A percentile compares a stretch with the other conserved stretches of the same genome.
phyloP scores from a whole-genome alignment of 1,140 invertebrate species.

The Heliothis subflexa region DNA sequence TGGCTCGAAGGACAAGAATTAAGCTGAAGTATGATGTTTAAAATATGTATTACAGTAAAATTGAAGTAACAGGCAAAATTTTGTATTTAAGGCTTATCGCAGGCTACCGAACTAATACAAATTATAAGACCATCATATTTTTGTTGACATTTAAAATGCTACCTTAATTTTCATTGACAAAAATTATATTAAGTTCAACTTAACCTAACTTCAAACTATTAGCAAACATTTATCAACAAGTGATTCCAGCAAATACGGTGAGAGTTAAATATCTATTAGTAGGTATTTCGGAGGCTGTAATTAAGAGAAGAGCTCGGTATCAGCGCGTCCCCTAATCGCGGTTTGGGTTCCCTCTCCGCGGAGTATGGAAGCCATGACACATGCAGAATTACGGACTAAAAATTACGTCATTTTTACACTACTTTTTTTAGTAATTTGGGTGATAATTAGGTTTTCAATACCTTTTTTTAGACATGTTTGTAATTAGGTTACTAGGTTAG shows the following conservation, averaged over 20 bases:
- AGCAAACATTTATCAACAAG: background rate
- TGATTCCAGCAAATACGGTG: background rate
- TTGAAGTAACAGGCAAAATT: no score
- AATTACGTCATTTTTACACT: no score
- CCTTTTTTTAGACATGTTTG: background rate
- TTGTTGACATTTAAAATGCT: no score
- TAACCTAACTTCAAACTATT: background rate
- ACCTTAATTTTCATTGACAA: background rate
- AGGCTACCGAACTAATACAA: no score
- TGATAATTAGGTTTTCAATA: background rate
- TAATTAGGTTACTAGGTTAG: no score
- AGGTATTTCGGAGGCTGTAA: slow-evolving; percentile 33
- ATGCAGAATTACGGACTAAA: background rate
- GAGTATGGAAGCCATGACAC: background rate
- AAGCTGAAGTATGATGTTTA: no score
- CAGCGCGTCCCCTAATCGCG: slow-evolving; percentile 43
- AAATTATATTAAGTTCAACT: background rate
- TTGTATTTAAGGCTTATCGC: no score
- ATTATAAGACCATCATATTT: no score
- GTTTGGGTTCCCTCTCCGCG: slow-evolving; percentile 29
- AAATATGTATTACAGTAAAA: no score
- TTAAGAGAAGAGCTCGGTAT: slow-evolving; percentile 51
- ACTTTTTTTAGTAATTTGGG: no score
- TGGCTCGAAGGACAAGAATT: no score
- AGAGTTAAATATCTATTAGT: slow-evolving; percentile 40